phyloP scores from a whole-genome alignment of 2,113 vertebrate species.

The Craseonycteris thonglongyai region DNA sequence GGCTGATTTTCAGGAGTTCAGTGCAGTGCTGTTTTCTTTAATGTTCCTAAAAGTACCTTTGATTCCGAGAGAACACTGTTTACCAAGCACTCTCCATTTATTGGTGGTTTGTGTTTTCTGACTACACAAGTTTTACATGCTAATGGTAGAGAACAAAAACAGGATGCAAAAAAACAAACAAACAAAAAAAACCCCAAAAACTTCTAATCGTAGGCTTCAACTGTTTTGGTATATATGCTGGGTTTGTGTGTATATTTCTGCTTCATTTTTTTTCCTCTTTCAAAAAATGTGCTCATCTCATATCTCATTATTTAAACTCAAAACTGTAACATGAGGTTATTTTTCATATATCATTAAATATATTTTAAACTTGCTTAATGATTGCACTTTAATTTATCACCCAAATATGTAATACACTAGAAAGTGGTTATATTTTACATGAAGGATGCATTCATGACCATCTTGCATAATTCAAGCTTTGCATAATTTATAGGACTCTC shows the following conservation, averaged over 20 bases:
- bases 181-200: too few species aligned
- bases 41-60: not conserved
- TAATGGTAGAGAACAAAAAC: not conserved
- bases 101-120: not conserved
- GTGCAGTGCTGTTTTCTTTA: not conserved
- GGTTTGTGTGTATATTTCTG: not conserved
- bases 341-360: not conserved
- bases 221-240: not conserved
- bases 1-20: not conserved
- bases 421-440: not conserved
- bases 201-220: not conserved
- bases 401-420: not conserved
- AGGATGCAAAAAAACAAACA: not conserved
- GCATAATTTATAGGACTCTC: not conserved
- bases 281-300: not conserved
- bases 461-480: constrained; percentile 5
- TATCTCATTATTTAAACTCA: not conserved
- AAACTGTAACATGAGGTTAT: not conserved
- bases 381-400: not conserved
- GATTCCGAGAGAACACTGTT: not conserved
- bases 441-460: not conserved
- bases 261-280: not conserved
- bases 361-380: not conserved
- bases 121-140: not conserved
- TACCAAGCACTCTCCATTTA: not conserved